Evolutionary conservation across 2,113 vertebrate species (phyloP), one percentile per base, ranked within the genome.

Genomic region (Pimephales promelas): DNA sequence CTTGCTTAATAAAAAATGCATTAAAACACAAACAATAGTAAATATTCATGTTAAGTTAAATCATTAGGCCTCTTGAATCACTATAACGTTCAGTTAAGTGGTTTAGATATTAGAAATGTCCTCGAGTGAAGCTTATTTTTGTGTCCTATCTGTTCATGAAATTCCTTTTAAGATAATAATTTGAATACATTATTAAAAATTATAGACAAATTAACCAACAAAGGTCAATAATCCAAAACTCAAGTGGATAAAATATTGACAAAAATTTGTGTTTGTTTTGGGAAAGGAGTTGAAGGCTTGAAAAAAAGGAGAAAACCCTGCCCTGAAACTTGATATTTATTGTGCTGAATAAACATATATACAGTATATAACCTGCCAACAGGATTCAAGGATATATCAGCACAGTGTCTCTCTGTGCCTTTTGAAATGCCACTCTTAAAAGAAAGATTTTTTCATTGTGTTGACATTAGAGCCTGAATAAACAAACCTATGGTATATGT

Each of bases 401-500:
- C 13, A 9, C 13, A 9, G 6, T 47, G 40, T 47, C 68, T 71
- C 40, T 47, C n/a, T 45, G 40, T 45, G n/a, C 40, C 11, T 71
- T 71, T 45, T 71, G 5, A 72, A 72, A 72, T 0, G 68, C 5
- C 68, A 14, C n/a, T 72, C 40, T 68, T 68, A 68, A 40, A 68
- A 24, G 68, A 47, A 72, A 72, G 40, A 45, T 47, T 5, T 72
- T n/a, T 26, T 72, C 11, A 72, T 47, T 47, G 70, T 47, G 70
- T 72, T 45, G 70, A 72, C 70, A 72, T 72, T 6, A 26, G 10
- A 72, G 40, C 40, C 68, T 14, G 40, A 43, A n/a, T 72, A 43
- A 47, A 72, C 10, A 71, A 45, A 71, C 24, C 36, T 71, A 22
- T 45, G 68, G 68, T 45, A n/a, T 40, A n/a, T 40, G 22, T 22